Percentiles rank a stretch among this genome's conserved stretches.
phyloP scores from a whole-genome alignment of 2,797 vertebrate genomes.

The Potorous gilbertii region DNA sequence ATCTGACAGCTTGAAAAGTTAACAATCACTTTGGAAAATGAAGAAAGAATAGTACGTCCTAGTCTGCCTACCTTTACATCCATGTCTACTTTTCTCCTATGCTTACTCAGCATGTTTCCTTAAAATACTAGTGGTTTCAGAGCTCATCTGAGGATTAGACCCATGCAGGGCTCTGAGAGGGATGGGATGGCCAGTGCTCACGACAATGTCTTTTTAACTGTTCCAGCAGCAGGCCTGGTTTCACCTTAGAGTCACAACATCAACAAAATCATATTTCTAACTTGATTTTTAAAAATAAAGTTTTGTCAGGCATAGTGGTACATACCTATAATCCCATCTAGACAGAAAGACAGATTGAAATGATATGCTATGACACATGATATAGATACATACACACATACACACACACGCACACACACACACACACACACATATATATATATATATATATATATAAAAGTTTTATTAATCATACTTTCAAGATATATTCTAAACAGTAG shows the following conservation, averaged over 20 bases:
- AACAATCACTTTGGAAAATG: neutral
- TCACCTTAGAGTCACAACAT: neutral
- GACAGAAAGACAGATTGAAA: too few species aligned
- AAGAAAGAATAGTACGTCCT: neutral
- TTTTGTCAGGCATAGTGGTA: neutral
- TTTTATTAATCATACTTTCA: neutral
- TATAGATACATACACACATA: too few species aligned
- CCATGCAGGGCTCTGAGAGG: neutral
- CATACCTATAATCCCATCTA: neutral
- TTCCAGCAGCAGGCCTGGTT: neutral
- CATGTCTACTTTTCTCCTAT: neutral
- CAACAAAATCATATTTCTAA: neutral
- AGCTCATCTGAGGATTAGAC: neutral
- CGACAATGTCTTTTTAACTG: neutral
- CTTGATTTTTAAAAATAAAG: neutral
- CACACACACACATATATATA: too few species aligned
- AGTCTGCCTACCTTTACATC: neutral
- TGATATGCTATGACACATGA: too few species aligned
- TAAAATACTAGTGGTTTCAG: neutral
- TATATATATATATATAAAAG: neutral
- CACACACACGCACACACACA: too few species aligned
- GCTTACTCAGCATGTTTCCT: neutral
- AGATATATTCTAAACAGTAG: neutral
- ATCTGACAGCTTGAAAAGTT: neutral
- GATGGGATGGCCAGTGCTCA: neutral